Evolutionary conservation across 2,797 vertebrate genomes (phyloP).

Genomic region (Hafferia zeledoni): DNA sequence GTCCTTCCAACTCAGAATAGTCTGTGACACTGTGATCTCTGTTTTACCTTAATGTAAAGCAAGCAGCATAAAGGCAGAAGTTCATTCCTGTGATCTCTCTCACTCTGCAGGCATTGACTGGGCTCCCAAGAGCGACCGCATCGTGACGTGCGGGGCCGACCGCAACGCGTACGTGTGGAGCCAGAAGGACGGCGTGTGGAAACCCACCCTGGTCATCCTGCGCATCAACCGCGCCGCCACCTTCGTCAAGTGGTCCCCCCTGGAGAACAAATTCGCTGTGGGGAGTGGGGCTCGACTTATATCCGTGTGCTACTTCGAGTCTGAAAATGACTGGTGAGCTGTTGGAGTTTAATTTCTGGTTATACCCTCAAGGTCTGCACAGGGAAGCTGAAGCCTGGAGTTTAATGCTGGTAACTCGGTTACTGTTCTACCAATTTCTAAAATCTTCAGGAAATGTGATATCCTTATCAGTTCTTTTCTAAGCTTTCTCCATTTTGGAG

Average conservation of each 20-base stretch:
- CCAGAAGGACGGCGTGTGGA: constrained; percentile 96
- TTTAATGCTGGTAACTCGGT: neutral
- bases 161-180: constrained; percentile 98
- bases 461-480: neutral
- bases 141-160: constrained; percentile 97
- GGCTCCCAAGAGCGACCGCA: constrained; percentile 98
- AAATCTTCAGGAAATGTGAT: neutral
- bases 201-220: constrained; percentile 96
- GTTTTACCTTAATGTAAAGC: neutral
- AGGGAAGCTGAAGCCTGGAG: neutral
- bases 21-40: neutral
- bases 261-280: constrained; percentile 98
- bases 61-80: neutral
- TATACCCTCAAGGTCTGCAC: accelerated
- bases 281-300: constrained; percentile 97
- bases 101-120: constrained; percentile 90
- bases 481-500: neutral
- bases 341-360: neutral
- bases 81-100: neutral
- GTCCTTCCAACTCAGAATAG: too few species aligned
- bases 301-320: constrained; percentile 98
- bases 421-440: neutral
- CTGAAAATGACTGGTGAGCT: constrained; percentile 97
- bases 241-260: constrained; percentile 96
- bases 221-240: constrained; percentile 97